Base-by-base conservation (phyloP, 2,888 invertebrate species). In the Saturnia pavonia region DNA sequence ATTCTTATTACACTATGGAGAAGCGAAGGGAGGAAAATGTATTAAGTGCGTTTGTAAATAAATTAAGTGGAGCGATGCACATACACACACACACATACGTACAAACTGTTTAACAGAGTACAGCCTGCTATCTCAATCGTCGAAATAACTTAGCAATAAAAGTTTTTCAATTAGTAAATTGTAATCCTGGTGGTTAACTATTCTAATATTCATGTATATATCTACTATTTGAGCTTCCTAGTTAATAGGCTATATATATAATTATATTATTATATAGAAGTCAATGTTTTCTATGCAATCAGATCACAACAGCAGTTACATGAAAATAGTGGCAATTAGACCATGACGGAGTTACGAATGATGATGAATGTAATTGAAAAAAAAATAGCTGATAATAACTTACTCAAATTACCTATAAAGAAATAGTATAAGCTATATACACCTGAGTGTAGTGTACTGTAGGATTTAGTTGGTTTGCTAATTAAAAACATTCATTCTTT, bases 1-100 rank as follows among this genome's bases (percentile, higher is more conserved):
- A 71, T 70, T 74, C 57, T 60, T 25, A 60, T 70, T 68, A 57
- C 63, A 77, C 68, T 67, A 71, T 74, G 76, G 72, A 74, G 72
- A 74, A 74, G 34, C 34, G 34, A 34, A 34, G 34, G 68, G 72
- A 70, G 70, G 74, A 69, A 69, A 40, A 40, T 65, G 40, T 40
- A 65, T 65, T 65, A 65, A 65, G 65, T 65, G 65, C 65, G 65
- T 65, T 65, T 19, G 65, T 40, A 65, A 65, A 65, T 65, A 65
- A 65, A 65, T 65, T 65, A 40, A 40, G n/a, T n/a, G 48, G 12
- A 67, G 25, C 34, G 63, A 34, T 40, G 7, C 40, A 27, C 16
- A 8, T n/a, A 22, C 16, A 1, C 16, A 43, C 25, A 25, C 45
- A 67, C 45, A 14, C 22, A 43, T 1, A 43, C 11, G 22, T 22